Base-by-base conservation (phyloP, 1,140 invertebrate species). In the Drosophila parabipectinata region DNA sequence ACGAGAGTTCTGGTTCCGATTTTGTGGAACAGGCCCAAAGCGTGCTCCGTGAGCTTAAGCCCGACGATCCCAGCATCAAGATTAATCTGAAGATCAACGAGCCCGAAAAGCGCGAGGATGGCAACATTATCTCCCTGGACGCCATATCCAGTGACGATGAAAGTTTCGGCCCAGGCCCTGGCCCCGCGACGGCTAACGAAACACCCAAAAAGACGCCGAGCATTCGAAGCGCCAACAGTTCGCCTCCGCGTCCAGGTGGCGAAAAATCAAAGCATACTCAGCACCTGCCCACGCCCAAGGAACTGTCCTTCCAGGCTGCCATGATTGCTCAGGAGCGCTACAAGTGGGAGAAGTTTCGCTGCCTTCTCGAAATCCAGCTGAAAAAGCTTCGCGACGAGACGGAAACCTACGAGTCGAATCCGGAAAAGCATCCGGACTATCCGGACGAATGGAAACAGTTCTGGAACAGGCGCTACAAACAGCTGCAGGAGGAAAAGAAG, bases 371-470 rank as follows among this genome's bases (percentile, higher is more conserved):
- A 51, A 62, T 88, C n/a, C 79, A 91, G 47, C 52, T 92, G 64
- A 93, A 84, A 85, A 93, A 92, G 90, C 92, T 92, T 92, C 93
- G 88, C 75, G 94, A 92, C 74, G 93, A 92, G 76, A 93, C 96
- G 1, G 94, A 95, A 62, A 95, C 96, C 45, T 95, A 96, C 84
- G 95, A 97, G 77, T 95, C 96, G 77, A 96, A 96, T 91, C 96
- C 96, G 0, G 96, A 97, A 79, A 97, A 97, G 76, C 96, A 97
- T 93, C 96, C 96, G 0, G 93, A 95, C 4, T 97, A 97, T 84
- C 95, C 96, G 0, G 95, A 96, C 15, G 96, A 97, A 79, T 97
- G 96, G 96, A 97, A 97, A 81, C 95, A 95, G 81, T 97, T 97
- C 84, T 97, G 96, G 96, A 96, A 96, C 79, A 92, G 94, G 4